These are phyloP conservation scores for Canis aureus DNA, from an alignment of 2,113 vertebrate genomes.

Conservation along the genomic window DNA sequence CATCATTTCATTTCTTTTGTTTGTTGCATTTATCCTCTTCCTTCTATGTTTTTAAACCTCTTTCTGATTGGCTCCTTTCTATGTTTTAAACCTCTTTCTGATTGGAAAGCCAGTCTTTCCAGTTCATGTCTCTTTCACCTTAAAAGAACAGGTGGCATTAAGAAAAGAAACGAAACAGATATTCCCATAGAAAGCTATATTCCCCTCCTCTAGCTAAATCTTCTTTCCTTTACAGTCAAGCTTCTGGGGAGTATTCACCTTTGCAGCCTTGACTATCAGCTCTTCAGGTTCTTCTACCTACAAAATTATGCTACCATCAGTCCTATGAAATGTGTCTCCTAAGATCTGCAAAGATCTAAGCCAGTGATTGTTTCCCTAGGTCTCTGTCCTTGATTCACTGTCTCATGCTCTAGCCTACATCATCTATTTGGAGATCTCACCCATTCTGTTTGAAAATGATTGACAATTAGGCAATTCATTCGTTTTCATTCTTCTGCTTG, in stretches of 20 bases:
- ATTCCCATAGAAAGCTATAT: not conserved
- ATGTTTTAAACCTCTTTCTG: not conserved
- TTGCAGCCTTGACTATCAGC: not conserved
- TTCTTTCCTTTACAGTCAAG: constrained; percentile 22
- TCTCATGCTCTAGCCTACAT: not conserved
- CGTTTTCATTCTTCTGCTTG: not conserved
- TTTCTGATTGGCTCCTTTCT: not conserved
- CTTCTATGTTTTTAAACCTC: not conserved
- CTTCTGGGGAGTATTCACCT: not conserved
- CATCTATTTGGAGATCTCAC: not conserved
- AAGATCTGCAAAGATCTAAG: not conserved
- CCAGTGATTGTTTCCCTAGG: not conserved
- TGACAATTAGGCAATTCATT: not conserved
- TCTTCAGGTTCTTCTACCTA: not conserved
- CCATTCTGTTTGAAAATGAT: not conserved
- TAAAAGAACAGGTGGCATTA: not conserved
- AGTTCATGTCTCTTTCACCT: constrained; percentile 8
- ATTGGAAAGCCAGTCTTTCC: not conserved
- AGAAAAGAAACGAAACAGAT: not conserved
- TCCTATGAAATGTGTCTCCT: not conserved
- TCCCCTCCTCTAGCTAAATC: not conserved
- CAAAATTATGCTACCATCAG: not conserved
- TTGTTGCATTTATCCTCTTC: not conserved
- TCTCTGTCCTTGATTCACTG: not conserved
- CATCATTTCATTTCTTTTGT: not conserved